Conservation (phyloP, 2,797 vertebrate genomes). For the Phrynocephalus guinanensis region DNA sequence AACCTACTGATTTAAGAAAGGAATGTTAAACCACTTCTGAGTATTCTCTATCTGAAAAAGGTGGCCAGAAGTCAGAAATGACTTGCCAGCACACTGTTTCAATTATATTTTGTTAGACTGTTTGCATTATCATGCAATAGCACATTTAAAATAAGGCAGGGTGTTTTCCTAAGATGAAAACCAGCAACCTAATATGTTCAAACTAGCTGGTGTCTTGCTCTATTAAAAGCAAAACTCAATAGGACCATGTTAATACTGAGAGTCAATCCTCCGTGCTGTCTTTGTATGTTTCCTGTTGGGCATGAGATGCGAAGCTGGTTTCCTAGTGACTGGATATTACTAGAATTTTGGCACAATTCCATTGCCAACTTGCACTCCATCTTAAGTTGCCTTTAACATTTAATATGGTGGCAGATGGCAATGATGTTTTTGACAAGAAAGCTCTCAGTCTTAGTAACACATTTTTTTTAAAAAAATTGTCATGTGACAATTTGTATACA, state of each 20-base stretch:
- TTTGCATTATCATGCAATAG: neutral
- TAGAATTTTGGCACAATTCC: neutral
- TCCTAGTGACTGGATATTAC: neutral
- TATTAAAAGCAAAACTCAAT: neutral
- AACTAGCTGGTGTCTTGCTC: neutral
- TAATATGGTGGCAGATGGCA: slow-evolving; percentile 13
- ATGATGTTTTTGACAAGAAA: neutral
- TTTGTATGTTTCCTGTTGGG: neutral
- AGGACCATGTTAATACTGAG: neutral
- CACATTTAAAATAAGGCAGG: neutral
- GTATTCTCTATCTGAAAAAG: no score
- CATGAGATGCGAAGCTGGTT: neutral
- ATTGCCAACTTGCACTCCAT: neutral
- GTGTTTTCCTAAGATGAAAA: neutral
- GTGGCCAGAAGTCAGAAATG: no score
- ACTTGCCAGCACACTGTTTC: no score
- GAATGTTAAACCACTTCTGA: no score
- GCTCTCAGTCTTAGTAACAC: neutral
- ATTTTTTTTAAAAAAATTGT: neutral
- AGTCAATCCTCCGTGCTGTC: neutral
- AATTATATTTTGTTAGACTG: neutral
- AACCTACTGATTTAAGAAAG: no score
- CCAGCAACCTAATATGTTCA: neutral
- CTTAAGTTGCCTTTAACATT: neutral
- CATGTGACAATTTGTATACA: neutral